Percentiles rank a stretch among this genome's conserved stretches.
phyloP scores from a whole-genome alignment of 2,113 vertebrate genomes.

The Pantherophis guttatus region DNA sequence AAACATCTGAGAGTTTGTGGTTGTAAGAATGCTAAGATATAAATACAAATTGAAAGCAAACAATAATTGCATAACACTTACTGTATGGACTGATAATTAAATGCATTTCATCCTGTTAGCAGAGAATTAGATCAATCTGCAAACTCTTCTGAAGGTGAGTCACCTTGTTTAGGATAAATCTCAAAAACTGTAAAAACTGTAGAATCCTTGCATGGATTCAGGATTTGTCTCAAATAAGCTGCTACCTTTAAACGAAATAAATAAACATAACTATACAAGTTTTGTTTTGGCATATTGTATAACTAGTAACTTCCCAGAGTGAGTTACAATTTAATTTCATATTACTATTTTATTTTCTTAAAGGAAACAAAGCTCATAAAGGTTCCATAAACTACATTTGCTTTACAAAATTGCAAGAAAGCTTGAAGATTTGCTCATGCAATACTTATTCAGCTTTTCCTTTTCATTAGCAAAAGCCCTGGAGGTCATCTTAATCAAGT shows the following conservation, averaged over 20 bases:
- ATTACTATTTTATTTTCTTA: neutral
- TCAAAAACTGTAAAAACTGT: neutral
- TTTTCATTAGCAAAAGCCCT: constrained; percentile 4
- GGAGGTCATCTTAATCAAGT: constrained; percentile 7
- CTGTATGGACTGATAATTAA: neutral
- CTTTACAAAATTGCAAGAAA: neutral
- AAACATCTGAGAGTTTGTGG: neutral
- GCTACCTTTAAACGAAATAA: neutral
- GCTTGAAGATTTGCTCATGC: neutral
- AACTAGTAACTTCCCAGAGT: neutral
- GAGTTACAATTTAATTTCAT: neutral
- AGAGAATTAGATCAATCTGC: neutral
- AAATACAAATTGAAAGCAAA: neutral
- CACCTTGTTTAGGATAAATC: neutral
- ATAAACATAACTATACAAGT: neutral
- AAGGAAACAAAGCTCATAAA: neutral
- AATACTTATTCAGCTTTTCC: constrained; percentile 6
- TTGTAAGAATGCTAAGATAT: neutral
- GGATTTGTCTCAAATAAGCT: neutral
- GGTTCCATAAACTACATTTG: neutral
- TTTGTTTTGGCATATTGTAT: neutral
- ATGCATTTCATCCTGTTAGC: neutral
- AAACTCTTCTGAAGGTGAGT: neutral
- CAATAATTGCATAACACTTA: neutral
- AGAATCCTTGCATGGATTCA: neutral